Evolutionary conservation across 2,113 vertebrate species (phyloP), one percentile per base, ranked within the genome.

Genomic region (Pipra filicauda): DNA sequence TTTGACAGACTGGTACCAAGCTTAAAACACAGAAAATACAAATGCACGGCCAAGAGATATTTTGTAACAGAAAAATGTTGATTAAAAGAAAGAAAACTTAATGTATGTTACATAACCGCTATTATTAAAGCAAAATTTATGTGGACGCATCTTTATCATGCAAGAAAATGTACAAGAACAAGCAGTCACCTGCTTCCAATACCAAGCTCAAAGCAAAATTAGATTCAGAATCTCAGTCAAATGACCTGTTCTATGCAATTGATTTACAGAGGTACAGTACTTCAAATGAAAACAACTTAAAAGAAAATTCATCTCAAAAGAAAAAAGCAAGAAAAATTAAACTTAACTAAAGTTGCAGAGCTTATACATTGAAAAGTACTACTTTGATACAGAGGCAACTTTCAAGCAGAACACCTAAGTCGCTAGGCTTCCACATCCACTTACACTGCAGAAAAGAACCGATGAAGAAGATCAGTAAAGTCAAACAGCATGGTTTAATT

Each of bases 11-110:
- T 27, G 13, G 3, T 72, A 84, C 48, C 48, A 83, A 83, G 33
- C 73, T 67, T 83, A 55, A 86, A 91, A 51, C 22, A 94, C 19
- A 77, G 15, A 86, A 95, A 94, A 89, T 37, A 89, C 11, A 92
- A 70, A 28, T 37, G 15, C 6, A 62, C 33, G 31, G 30, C 31
- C 33, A 55, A 73, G n/a, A 83, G 21, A 27, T 75, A 92, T 35
- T 90, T 46, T 80, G 33, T 22, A 95, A 76, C 51, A 76, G 8
- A 43, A 77, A 57, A 77, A 7, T 35, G 37, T 28, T 65, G 28
- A 88, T 88, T 91, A 80, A 85, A 90, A 58, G 22, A 73, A 83
- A 83, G n/a, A 73, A 76, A 92, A 88, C 4, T 27, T 66, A 58
- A 24, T 62, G 24, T 12, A 69, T 65, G 30, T 66, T 79, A 86